These are phyloP conservation scores for Leptoclinus maculatus DNA, from an alignment of 2,797 vertebrate species.

Conservation along the genomic window DNA sequence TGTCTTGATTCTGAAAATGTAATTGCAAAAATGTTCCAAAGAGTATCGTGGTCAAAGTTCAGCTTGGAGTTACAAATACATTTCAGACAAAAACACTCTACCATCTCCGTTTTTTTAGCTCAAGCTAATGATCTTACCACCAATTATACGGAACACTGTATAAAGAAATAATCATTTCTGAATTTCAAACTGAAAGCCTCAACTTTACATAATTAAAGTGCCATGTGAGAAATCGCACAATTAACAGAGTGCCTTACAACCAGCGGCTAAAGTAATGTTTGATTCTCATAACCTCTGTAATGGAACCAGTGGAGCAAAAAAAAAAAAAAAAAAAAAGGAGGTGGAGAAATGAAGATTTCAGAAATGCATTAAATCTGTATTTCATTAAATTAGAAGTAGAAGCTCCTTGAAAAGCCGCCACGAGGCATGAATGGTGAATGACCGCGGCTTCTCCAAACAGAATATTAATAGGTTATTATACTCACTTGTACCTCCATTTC, in stretches of 20 bases:
- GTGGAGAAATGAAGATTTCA: conserved; percentile 76
- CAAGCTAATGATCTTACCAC: conserved; percentile 31
- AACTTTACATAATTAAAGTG: conserved; percentile 77
- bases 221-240: conserved; percentile 74
- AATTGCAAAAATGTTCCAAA: conserved; percentile 46
- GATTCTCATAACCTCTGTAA: conserved; percentile 65
- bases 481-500: conserved; percentile 42
- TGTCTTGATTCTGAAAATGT: conserved; percentile 43
- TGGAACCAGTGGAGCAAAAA: conserved; percentile 63
- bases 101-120: conserved; percentile 29
- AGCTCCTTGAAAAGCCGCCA: conserved; percentile 63
- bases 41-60: conserved; percentile 49
- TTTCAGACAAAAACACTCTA: conserved; percentile 13
- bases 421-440: conserved; percentile 63
- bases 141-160: conserved; percentile 35
- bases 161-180: conserved; percentile 48
- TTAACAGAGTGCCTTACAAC: conserved; percentile 69
- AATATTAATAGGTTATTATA: conserved; percentile 70
- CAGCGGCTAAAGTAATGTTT: conserved; percentile 66
- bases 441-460: conserved; percentile 45
- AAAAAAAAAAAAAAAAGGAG: conserved; percentile 37
- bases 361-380: conserved; percentile 79
- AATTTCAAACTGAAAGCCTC: conserved; percentile 59
- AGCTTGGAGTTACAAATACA: conserved; percentile 14
- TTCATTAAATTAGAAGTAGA: conserved; percentile 75